Percentiles rank a stretch among this genome's conserved stretches.
phyloP scores from a whole-genome alignment of 2,888 invertebrate genomes.

The Marronus borbonicus region DNA sequence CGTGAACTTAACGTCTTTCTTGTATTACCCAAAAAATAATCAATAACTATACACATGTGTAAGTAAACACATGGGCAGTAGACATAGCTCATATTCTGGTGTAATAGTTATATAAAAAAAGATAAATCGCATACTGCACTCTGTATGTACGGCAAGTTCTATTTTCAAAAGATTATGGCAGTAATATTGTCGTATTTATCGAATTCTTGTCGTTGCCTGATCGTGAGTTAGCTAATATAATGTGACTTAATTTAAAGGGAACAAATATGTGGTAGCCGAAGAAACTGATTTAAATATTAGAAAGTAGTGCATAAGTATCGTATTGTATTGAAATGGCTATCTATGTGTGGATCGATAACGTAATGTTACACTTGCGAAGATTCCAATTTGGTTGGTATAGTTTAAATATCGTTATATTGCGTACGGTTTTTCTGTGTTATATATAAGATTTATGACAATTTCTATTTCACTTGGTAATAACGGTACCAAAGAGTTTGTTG shows the following conservation, averaged over 20 bases:
- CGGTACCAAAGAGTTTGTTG: no score
- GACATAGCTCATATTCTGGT: background rate
- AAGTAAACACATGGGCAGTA: background rate
- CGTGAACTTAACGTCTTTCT: background rate
- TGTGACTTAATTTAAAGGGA: background rate
- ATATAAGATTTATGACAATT: no score
- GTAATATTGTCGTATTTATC: background rate
- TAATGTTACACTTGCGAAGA: no score
- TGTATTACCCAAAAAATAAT: background rate
- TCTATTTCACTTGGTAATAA: no score
- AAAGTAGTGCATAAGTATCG: background rate
- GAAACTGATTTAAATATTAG: constrained; percentile 30
- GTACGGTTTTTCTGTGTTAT: no score
- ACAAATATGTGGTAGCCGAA: background rate
- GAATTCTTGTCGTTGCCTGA: background rate
- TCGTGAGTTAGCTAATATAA: background rate
- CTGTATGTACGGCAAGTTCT: background rate
- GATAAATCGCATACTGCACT: background rate
- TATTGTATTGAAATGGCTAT: no score
- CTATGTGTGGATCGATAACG: no score
- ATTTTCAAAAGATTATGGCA: background rate
- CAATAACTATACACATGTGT: background rate
- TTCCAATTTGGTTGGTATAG: no score
- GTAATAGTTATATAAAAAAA: background rate
- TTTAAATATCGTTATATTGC: no score